Base-by-base conservation (phyloP, 2,113 vertebrate genomes). In the Saiga tatarica region DNA sequence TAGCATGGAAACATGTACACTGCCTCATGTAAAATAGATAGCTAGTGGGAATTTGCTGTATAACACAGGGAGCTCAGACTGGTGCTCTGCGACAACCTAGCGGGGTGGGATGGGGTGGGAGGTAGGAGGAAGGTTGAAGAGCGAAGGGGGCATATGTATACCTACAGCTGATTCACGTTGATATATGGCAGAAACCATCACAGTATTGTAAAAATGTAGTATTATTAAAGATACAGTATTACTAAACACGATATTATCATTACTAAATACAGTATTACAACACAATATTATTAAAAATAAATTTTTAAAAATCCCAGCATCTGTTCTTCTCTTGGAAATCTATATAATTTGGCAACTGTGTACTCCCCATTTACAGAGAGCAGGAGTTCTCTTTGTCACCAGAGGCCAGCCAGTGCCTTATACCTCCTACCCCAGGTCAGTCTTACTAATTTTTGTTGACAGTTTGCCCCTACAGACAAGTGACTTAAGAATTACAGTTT, bases 351-450 rank as follows among this genome's bases (percentile, higher is more conserved):
- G 13, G 33, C 57, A 82, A 7, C 9, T 15, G 5, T 47, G 42
- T 19, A 50, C 13, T 71, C 25, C n/a, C 33, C 7, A 36, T 33
- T 13, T 52, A 55, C 47, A 25, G 36, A 25, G 6, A 8, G 7
- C 47, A 28, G 11, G 19, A 52, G 4, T 12, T 15, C 28, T 81
- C 30, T 30, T 16, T 28, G 71, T 59, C 19, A 78, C 26, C 17
- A 25, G 33, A 60, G 60, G 2, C 30, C 62, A 67, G 2, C 42
- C 6, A 5, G 25, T 11, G 3, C 42, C 50, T 45, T 8, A 7
- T 12, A 4, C 9, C 4, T 19, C 25, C 16, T 16, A 4, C 0
- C 26, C 62, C 28, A n/a, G 13, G 2, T 79, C 42, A 28, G n/a
- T 36, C 45, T 71, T 19, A 23, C 6, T 67, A 28, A 36, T 19